Evolutionary conservation across 2,113 vertebrate genomes (phyloP).

Genomic region (Prionailurus viverrinus): DNA sequence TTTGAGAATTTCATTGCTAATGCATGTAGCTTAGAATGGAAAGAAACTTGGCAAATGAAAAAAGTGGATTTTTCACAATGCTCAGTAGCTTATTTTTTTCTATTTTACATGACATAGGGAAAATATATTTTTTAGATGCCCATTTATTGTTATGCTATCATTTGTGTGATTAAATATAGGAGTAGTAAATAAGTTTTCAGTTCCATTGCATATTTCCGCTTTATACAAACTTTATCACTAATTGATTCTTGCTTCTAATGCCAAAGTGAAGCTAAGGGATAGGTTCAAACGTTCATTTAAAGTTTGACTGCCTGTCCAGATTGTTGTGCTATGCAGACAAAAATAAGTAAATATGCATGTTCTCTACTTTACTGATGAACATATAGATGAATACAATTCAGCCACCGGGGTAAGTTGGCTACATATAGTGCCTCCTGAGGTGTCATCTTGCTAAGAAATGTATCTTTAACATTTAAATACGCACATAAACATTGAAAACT

Average conservation of each 20-base stretch:
- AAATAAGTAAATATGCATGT: neutral
- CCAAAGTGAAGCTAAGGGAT: constrained; percentile 1
- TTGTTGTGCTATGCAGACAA: neutral
- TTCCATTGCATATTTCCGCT: neutral
- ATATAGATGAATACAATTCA: neutral
- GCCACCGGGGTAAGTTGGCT: neutral
- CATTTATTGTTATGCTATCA: neutral
- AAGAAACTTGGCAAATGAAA: constrained; percentile 20
- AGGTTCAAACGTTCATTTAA: constrained; percentile 20
- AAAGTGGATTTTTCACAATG: neutral
- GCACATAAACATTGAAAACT: constrained; percentile 30
- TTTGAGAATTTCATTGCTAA: neutral
- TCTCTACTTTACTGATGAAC: constrained; percentile 14
- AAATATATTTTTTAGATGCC: constrained; percentile 7
- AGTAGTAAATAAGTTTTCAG: constrained; percentile 4
- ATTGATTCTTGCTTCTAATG: constrained; percentile 25
- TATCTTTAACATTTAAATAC: neutral
- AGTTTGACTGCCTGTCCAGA: neutral
- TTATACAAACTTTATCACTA: neutral
- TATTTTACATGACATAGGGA: neutral
- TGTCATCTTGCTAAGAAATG: constrained; percentile 36
- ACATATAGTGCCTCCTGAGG: neutral
- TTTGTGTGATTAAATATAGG: neutral
- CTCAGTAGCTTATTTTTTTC: neutral
- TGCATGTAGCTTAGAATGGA: neutral